Evolutionary conservation across 2,888 invertebrate genomes (phyloP).

Genomic region (Eupithecia insigniata): DNA sequence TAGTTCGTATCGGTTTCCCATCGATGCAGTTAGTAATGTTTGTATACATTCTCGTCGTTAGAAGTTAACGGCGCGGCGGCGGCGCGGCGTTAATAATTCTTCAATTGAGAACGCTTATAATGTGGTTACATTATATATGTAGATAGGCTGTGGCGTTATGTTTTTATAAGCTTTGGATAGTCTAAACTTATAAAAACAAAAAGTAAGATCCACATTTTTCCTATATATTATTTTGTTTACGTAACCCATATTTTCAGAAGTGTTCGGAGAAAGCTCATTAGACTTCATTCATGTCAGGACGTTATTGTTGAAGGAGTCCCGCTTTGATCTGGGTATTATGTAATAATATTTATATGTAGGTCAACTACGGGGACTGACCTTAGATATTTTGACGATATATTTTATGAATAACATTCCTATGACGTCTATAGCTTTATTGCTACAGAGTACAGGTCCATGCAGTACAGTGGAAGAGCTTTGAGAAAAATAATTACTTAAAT

Average conservation of each 20-base stretch:
- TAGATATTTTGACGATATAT: conserved; percentile 7
- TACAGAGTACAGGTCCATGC: neutral
- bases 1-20: conserved; percentile 26
- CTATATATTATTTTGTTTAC: conserved; percentile 37
- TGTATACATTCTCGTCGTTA: conserved; percentile 55
- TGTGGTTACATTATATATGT: conserved; percentile 24
- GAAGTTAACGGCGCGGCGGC: conserved; percentile 55
- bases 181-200: neutral
- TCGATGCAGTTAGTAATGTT: conserved; percentile 45
- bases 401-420: conserved; percentile 15
- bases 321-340: conserved; percentile 41
- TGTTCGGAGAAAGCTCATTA: conserved; percentile 55
- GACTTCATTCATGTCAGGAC: conserved; percentile 44
- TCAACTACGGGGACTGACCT: conserved; percentile 39
- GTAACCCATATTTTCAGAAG: conserved; percentile 42
- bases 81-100: conserved; percentile 68
- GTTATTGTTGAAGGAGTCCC: conserved; percentile 37
- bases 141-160: conserved; percentile 24
- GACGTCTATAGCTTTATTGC: neutral
- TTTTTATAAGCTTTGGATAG: neutral
- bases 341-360: conserved; percentile 33
- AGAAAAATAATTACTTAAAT: neutral
- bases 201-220: neutral
- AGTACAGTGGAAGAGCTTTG: neutral
- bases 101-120: conserved; percentile 68